Evolutionary conservation across 2,888 invertebrate genomes (phyloP), one percentile per base, ranked within the genome.

Genomic region (Drosophila algonquin): DNA sequence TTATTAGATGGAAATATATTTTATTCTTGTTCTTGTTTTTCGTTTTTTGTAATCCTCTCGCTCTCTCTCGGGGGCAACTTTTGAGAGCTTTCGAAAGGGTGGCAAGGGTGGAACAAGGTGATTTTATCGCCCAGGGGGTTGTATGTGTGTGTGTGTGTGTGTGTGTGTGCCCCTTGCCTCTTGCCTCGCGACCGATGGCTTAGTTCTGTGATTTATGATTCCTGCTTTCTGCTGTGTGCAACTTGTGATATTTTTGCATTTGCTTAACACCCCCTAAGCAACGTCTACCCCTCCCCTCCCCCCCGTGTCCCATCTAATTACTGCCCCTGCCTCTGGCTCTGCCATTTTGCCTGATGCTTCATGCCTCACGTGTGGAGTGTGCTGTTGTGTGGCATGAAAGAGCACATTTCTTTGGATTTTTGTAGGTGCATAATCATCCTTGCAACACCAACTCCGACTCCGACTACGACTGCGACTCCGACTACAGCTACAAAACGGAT

Each of bases 371-470:
- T 40, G 40, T 6, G 40, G 6, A 0, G 30, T 52, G n/a, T 24
- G 27, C 5, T 44, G 12, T 54, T 54, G n/a, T 55, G 32, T 52
- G 45, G 35, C 35, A 40, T 40, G 40, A 40, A 40, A 40, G 40
- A 14, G 40, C 40, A 77, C 84, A 83, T 82, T 82, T 89, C 87
- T 89, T 89, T 83, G 87, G 87, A 87, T 82, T 77, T 80, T 89
- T 77, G 76, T 40, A 40, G 82, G 68, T 85, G 80, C 83, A 89
- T 88, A 90, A 89, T 89, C 89, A 90, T 88, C 70, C 76, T 40
- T 7, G 40, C 40, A n/a, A 40, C 40, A 14, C 14, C 40, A 1
- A 14, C 40, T 14, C 14, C 14, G 14, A 6, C 40, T 14, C 6
- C 40, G 5, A 40, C 40, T 5, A 12, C 40, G 5, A 40, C 40